Conservation (phyloP, 1,140 invertebrate species). For the Mylabris phalerata region DNA sequence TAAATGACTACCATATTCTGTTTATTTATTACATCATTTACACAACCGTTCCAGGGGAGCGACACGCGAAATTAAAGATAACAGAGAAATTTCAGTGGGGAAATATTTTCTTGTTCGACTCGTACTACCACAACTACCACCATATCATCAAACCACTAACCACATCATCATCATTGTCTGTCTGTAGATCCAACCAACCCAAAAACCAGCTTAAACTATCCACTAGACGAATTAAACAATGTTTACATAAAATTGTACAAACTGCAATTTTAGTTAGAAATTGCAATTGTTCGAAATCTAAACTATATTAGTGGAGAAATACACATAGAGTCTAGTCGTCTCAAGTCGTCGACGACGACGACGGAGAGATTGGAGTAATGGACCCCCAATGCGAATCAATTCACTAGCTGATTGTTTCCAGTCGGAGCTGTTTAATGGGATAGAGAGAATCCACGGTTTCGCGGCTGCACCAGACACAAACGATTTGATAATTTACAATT, state of each 20-base stretch:
- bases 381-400: constrained; percentile 42
- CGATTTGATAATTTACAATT: constrained; percentile 35
- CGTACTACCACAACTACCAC: no score
- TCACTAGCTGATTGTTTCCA: constrained; percentile 41
- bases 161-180: no score
- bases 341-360: constrained; percentile 16
- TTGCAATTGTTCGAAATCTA: constrained; percentile 21
- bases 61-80: constrained; percentile 10
- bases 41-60: constrained; percentile 4
- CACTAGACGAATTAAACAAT: constrained; percentile 21
- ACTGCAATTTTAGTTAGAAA: constrained; percentile 31
- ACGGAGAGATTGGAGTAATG: constrained; percentile 35
- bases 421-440: constrained; percentile 40
- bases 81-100: constrained; percentile 1
- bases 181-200: no score
- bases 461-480: constrained; percentile 37
- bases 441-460: constrained; percentile 27
- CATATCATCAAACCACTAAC: no score
- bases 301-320: constrained; percentile 31
- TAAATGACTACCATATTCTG: constrained; percentile 15
- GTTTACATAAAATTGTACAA: constrained; percentile 29
- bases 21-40: constrained; percentile 17
- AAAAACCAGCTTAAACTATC: no score
- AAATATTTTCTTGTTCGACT: not conserved
- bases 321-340: constrained; percentile 12